A percentile compares a stretch with the other conserved stretches of the same genome.
phyloP scores from a whole-genome alignment of 2,797 vertebrate genomes.

The Notolepis coatsorum region DNA sequence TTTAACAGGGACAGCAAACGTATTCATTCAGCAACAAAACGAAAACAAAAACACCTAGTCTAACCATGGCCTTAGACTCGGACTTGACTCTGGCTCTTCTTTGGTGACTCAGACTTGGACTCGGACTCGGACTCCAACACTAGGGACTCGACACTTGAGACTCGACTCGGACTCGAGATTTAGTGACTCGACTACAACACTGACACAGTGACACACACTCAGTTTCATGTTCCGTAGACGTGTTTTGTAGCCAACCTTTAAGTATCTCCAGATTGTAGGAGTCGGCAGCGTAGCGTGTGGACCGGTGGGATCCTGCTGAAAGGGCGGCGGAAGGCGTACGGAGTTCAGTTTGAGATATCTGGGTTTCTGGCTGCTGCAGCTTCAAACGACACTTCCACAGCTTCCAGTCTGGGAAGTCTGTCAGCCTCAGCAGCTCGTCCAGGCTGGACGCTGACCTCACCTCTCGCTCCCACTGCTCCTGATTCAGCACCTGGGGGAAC shows the following conservation, averaged over 20 bases:
- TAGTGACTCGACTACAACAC: no score
- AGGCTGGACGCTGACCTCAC: constrained; percentile 91
- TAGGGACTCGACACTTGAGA: no score
- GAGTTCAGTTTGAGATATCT: constrained; percentile 36
- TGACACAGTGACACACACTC: neutral
- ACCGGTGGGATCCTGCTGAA: constrained; percentile 88
- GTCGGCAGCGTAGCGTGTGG: constrained; percentile 92
- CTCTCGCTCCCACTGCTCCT: constrained; percentile 84
- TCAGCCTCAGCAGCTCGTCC: constrained; percentile 91
- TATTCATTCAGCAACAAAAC: no score
- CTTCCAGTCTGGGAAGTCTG: constrained; percentile 95
- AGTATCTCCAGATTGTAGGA: constrained; percentile 93
- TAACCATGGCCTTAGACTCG: no score
- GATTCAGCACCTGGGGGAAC: constrained; percentile 53
- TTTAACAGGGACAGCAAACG: no score
- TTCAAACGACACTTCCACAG: constrained; percentile 93
- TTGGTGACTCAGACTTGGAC: no score
- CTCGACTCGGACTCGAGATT: no score
- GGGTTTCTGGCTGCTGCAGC: constrained; percentile 80
- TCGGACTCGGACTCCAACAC: no score
- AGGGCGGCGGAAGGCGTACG: constrained; percentile 57
- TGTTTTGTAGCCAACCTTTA: constrained; percentile 77
- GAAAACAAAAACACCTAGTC: no score
- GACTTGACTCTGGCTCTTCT: no score
- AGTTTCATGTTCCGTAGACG: neutral